Base-by-base conservation (phyloP, 92 coral and sea anemone species). In the Micromussa lordhowensis region DNA sequence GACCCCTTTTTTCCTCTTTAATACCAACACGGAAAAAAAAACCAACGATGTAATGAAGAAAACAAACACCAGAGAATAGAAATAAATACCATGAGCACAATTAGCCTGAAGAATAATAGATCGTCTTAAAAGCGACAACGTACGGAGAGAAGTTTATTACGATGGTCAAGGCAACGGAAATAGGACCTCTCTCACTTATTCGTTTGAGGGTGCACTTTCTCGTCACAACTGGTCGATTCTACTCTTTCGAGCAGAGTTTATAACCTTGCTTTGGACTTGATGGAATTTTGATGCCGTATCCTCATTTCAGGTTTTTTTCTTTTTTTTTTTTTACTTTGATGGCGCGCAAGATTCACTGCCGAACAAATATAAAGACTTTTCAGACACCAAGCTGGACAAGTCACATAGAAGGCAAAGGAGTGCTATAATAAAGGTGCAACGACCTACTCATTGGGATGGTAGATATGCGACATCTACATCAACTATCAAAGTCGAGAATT, bases 1-100 rank as follows among this genome's bases (percentile, higher is more conserved):
- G 49, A 18, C 26, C 40, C 22, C 51, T 38, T 73, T 70, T 55
- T 74, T 83, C 79, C 79, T 77, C 68, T 74, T 84, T 84, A 17
- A 26, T 74, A 36, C 13, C 78, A 84, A 84, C 79, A 78, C 88
- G 88, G 88, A 84, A 84, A 84, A 84, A 84, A 84, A 40, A 40
- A 64, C 75, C n/a, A 82, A 54, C 55, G 36, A 71, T 84, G 35
- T 55, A 72, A 72, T 14, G 36, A 54, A 21, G 57, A 74, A 84
- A 55, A 84, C 57, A 84, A 84, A 58, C 69, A 75, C 63, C 71
- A 28, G 5, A 59, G 11, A 24, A 72, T 31, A 17, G 36, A 79
- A 84, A 72, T 55, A 53, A 84, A 84, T 70, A 28, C 31, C 80
- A 53, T 3, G 4, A 19, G 75, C 26, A 38, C 18, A 55, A 84